Evolutionary conservation across 2,797 vertebrate species (phyloP).

Genomic region (Bradypodion ventrale): DNA sequence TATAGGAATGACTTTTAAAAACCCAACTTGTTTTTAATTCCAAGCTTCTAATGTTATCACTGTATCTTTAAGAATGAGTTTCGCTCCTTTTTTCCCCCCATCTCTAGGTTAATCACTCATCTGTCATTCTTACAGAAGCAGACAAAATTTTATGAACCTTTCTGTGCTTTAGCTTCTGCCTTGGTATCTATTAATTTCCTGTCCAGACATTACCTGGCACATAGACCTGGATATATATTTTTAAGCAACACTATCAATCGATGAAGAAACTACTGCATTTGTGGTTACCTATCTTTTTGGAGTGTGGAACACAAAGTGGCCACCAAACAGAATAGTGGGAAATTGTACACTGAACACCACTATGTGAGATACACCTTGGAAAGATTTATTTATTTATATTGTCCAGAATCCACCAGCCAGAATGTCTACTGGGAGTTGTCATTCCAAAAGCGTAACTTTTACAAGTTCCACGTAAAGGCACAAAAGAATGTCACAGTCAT

Average conservation of each 20-base stretch:
- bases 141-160: conserved; percentile 27
- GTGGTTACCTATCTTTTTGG: not conserved
- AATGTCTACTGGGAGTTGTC: no score
- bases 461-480: no score
- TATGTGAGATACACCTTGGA: not conserved
- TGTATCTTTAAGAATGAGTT: conserved; percentile 46
- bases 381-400: not conserved
- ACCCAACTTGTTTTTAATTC: conserved; percentile 61
- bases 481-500: not conserved
- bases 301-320: not conserved
- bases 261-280: not conserved
- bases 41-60: conserved; percentile 43
- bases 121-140: conserved; percentile 39
- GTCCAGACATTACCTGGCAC: not conserved
- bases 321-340: not conserved
- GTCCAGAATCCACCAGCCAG: not conserved
- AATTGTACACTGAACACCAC: not conserved
- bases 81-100: conserved; percentile 46
- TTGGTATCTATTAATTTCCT: conserved; percentile 19
- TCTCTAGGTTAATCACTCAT: conserved; percentile 33
- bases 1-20: conserved; percentile 41
- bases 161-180: not conserved
- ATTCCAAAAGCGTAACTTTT: no score
- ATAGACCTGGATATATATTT: not conserved
- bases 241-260: not conserved